Conservation (phyloP, 2,797 vertebrate genomes). For the Aquila chrysaetos region DNA sequence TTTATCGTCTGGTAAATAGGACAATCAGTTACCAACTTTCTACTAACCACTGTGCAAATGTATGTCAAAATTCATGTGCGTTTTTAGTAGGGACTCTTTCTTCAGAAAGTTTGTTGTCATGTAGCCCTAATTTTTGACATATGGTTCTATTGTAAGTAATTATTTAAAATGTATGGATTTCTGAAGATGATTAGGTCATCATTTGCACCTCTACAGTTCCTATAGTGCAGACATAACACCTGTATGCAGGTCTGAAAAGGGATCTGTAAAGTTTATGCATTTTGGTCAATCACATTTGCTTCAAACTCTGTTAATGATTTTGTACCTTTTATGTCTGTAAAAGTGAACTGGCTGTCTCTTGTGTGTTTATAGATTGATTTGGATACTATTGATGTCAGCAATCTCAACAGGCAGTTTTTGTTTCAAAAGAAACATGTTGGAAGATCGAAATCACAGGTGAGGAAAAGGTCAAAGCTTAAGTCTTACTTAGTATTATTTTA, state of each 20-base stretch:
- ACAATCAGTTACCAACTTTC: background rate
- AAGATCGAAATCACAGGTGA: constrained; percentile 96
- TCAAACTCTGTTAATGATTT: background rate
- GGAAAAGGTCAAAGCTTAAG: background rate
- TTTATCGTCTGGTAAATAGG: rapidly evolving
- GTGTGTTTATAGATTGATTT: constrained; percentile 87
- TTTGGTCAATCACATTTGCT: background rate
- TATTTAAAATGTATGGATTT: background rate
- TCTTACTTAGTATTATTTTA: background rate
- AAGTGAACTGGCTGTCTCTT: constrained; percentile 38
- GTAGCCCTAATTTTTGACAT: background rate
- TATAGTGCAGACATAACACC: background rate
- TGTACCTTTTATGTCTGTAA: background rate
- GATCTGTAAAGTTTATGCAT: background rate
- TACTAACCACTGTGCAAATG: rapidly evolving
- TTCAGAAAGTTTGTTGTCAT: background rate
- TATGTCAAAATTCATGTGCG: rapidly evolving
- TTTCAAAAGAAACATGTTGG: constrained; percentile 99
- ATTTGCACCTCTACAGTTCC: background rate
- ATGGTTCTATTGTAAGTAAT: background rate
- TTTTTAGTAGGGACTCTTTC: background rate
- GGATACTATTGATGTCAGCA: constrained; percentile 99
- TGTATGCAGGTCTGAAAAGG: background rate
- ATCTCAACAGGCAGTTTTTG: constrained; percentile 97
- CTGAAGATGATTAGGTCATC: background rate